phyloP scores from a whole-genome alignment of 2,888 invertebrate genomes.

The Lagria hirta region DNA sequence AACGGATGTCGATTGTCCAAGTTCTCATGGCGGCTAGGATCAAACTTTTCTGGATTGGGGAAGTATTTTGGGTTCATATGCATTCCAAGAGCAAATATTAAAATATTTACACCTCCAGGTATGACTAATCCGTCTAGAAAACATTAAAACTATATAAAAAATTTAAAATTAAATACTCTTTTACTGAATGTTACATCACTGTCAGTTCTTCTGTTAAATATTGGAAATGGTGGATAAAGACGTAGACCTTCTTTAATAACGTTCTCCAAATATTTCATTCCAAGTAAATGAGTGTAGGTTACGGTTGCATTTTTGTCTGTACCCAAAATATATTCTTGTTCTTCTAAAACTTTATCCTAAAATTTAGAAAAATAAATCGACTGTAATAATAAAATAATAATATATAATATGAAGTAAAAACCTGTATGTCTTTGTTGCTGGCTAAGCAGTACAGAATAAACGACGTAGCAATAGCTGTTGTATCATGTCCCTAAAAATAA shows the following conservation, averaged over 20 bases:
- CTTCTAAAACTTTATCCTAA: constrained; percentile 51
- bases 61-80: constrained; percentile 58
- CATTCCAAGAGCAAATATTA: constrained; percentile 52
- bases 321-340: constrained; percentile 48
- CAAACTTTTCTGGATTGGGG: constrained; percentile 57
- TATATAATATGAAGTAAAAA: too few species aligned
- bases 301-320: constrained; percentile 32
- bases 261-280: constrained; percentile 60
- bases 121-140: constrained; percentile 36
- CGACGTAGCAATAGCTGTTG: constrained; percentile 54
- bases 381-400: neutral
- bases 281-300: constrained; percentile 51
- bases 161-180: neutral
- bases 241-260: constrained; percentile 59
- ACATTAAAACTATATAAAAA: constrained; percentile 18
- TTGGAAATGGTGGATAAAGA: constrained; percentile 58
- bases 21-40: constrained; percentile 59
- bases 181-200: constrained; percentile 43
- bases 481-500: constrained; percentile 58
- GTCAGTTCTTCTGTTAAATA: constrained; percentile 52
- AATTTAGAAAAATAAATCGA: constrained; percentile 23
- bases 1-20: constrained; percentile 54
- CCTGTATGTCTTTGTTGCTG: constrained; percentile 53
- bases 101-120: constrained; percentile 50
- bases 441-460: constrained; percentile 54